Conservation (phyloP, 2,113 vertebrate species). For the Paramisgurnus dabryanus region DNA sequence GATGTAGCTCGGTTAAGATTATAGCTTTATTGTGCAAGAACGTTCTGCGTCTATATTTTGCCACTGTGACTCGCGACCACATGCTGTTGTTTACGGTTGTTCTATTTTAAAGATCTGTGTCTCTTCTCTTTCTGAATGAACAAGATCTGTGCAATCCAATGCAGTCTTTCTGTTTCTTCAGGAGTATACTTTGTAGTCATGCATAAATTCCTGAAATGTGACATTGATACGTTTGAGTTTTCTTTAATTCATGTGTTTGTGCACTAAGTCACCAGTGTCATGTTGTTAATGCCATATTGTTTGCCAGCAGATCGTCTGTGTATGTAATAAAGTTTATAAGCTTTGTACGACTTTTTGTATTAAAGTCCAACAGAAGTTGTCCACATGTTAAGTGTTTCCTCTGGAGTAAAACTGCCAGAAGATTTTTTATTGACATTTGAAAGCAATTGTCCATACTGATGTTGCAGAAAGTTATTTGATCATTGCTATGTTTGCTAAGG, state of each 20-base stretch:
- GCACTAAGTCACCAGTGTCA: constrained; percentile 14
- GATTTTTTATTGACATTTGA: constrained; percentile 25
- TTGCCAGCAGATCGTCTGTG: constrained; percentile 21
- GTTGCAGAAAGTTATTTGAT: too few relatives aligned
- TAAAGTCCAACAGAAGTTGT: constrained; percentile 6
- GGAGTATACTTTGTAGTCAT: background rate
- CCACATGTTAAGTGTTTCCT: constrained; percentile 24
- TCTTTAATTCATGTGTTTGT: constrained; percentile 12
- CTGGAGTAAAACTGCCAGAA: background rate
- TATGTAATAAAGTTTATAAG: background rate
- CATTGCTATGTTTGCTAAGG: background rate
- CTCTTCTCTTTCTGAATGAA: constrained; percentile 26
- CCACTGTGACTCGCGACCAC: constrained; percentile 48
- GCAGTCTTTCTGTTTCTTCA: background rate
- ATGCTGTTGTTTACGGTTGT: constrained; percentile 52
- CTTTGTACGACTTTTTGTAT: background rate
- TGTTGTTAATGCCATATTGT: constrained; percentile 22
- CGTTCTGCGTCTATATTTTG: constrained; percentile 65
- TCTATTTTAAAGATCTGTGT: constrained; percentile 57
- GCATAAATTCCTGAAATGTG: constrained; percentile 13
- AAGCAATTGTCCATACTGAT: background rate
- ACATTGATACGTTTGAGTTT: constrained; percentile 15
- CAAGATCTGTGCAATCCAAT: background rate
- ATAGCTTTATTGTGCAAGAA: constrained; percentile 26
- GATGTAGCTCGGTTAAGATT: constrained; percentile 48